A percentile compares a stretch with the other conserved stretches of the same genome.
Evolutionary conservation across 2,113 vertebrate species (phyloP).

Genomic region (Cyrtonyx montezumae): DNA sequence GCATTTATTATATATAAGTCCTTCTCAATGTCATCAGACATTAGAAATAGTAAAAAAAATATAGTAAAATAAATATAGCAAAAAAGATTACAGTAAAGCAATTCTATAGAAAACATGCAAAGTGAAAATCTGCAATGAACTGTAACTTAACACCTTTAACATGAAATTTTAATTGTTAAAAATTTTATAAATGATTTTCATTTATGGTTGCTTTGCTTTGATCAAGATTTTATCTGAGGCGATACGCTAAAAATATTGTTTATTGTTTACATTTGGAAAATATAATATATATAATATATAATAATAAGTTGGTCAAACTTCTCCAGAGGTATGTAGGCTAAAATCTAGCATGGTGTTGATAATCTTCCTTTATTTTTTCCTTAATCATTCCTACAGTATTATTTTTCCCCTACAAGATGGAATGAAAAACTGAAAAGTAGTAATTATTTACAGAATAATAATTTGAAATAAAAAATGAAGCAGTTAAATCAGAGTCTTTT

Average conservation of each 20-base stretch:
- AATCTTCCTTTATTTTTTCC: neutral
- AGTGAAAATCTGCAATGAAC: slow-evolving; percentile 15
- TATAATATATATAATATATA: neutral
- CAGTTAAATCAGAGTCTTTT: neutral
- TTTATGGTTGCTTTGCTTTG: slow-evolving; percentile 53
- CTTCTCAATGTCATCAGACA: neutral
- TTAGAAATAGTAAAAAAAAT: neutral
- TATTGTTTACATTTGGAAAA: neutral
- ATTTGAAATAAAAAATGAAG: neutral
- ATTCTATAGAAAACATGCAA: neutral
- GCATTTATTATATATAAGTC: neutral
- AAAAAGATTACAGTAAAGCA: neutral
- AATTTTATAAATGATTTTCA: slow-evolving; percentile 47
- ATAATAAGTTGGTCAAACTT: neutral
- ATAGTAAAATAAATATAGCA: neutral
- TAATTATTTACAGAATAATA: neutral
- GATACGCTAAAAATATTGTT: neutral
- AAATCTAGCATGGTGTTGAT: neutral
- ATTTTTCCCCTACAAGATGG: neutral
- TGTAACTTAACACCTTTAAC: slow-evolving; percentile 43
- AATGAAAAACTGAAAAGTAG: neutral
- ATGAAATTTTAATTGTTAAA: slow-evolving; percentile 66
- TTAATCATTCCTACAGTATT: neutral
- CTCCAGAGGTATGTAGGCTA: neutral
- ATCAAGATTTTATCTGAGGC: slow-evolving; percentile 58